phyloP scores from a whole-genome alignment of 2,797 vertebrate species.

The Euphonia xanthogaster region DNA sequence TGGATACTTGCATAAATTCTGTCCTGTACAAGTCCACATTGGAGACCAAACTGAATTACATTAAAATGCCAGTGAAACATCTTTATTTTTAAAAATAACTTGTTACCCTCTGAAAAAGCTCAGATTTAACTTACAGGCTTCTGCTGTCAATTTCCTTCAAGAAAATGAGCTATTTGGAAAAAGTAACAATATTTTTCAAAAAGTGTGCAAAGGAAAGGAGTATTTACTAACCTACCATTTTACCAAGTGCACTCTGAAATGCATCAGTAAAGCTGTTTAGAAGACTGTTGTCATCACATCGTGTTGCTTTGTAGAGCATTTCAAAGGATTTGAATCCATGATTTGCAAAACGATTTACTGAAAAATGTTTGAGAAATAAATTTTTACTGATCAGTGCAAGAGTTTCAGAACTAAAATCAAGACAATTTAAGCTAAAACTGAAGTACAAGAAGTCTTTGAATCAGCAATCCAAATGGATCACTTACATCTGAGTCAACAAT shows the following conservation, averaged over 20 bases:
- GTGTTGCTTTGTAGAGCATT: slow-evolving; percentile 93
- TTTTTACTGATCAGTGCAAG: neutral
- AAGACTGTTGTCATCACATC: slow-evolving; percentile 88
- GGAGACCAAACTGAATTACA: neutral
- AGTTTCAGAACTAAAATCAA: neutral
- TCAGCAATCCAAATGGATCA: neutral
- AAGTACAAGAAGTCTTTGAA: neutral
- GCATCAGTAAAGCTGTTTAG: slow-evolving; percentile 88
- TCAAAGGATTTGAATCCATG: slow-evolving; percentile 97
- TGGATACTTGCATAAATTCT: neutral
- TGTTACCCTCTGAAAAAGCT: neutral
- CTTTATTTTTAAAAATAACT: neutral
- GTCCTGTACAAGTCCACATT: neutral
- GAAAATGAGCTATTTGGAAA: neutral
- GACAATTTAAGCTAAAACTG: neutral
- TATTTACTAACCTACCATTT: slow-evolving; percentile 83
- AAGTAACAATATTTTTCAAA: neutral
- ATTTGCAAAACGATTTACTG: slow-evolving; percentile 95
- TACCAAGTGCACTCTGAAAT: slow-evolving; percentile 87
- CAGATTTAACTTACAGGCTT: neutral
- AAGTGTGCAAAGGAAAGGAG: neutral
- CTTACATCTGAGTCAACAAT: neutral
- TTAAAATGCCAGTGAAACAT: neutral
- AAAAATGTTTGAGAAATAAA: slow-evolving; percentile 47
- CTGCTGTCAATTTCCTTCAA: neutral